Base-by-base conservation (phyloP, 92 coral and sea anemone species). In the Phenganax stokvisi region DNA sequence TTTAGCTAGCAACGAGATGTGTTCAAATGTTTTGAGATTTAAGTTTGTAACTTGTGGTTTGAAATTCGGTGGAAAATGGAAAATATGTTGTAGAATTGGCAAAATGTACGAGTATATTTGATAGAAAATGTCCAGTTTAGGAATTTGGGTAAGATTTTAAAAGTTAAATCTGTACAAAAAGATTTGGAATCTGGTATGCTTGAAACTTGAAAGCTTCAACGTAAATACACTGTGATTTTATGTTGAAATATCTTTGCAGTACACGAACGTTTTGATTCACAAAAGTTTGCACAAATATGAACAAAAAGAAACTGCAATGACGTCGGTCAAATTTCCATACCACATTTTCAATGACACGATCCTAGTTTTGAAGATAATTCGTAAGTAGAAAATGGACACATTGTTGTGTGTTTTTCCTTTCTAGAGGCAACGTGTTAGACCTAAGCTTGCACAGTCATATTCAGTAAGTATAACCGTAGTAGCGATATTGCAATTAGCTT, bases 1-100 rank as follows among this genome's bases (percentile, higher is more conserved):
- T 76, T 76, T 52, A 58, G 81, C 60, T 76, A 30, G 81, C 81
- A 76, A 76, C 81, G 70, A 64, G 70, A 13, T 12, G 29, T 75
- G 66, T 75, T 75, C 52, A 61, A 9, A 25, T 25, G 81, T 76
- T 76, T 10, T 68, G 11, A 37, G 47, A 1, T 68, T 31, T 13
- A 10, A 37, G 13, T 30, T 17, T 30, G n/a, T 68, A 25, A 10
- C 15, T 9, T 68, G n/a, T 61, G 67, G 15, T 7, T 28, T 7
- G 47, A 68, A 30, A n/a, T 10, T 30, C 15, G 51, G 0, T 2
- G 13, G 16, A 68, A 68, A 12, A 66, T 66, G 72, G 9, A 66
- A 53, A 4, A 30, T 27, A n/a, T 29, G 5, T 12, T n/a, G 54
- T 27, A 2, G 16, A 68, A 30, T 4, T 37, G 16, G 11, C 10